These are phyloP conservation scores for Drosophila tsacasi DNA, from an alignment of 1,140 invertebrate genomes.

Conservation along the genomic window DNA sequence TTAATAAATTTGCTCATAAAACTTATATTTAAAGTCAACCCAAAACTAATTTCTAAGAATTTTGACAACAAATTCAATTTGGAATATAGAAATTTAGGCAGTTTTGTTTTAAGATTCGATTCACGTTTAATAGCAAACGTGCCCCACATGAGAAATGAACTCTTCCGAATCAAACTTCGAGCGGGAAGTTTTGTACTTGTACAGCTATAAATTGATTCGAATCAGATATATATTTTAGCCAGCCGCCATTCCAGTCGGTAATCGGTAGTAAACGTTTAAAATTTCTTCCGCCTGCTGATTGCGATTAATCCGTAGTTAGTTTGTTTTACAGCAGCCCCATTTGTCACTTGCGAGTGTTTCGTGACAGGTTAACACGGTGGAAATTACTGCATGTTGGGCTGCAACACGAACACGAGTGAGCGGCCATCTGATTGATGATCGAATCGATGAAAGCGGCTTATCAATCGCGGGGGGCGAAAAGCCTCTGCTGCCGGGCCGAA, in stretches of 20 bases:
- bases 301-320: constrained; percentile 30
- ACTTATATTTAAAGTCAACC: neutral
- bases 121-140: constrained; percentile 34
- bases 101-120: neutral
- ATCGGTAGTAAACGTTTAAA: constrained; percentile 36
- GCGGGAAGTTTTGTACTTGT: constrained; percentile 3
- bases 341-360: constrained; percentile 42
- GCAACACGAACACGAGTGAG: constrained; percentile 38
- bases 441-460: constrained; percentile 49
- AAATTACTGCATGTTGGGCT: constrained; percentile 27
- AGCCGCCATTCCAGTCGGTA: neutral
- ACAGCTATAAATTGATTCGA: constrained; percentile 23
- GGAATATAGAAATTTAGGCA: constrained; percentile 6
- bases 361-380: constrained; percentile 38
- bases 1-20: constrained; percentile 8
- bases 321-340: constrained; percentile 37
- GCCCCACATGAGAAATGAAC: constrained; percentile 17
- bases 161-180: constrained; percentile 7
- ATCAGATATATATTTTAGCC: constrained; percentile 17
- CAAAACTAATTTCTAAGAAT: neutral
- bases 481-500: constrained; percentile 1
- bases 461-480: constrained; percentile 27
- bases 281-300: constrained; percentile 47
- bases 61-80: constrained; percentile 1
- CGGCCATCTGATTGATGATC: constrained; percentile 51